Conservation (phyloP, 2,113 vertebrate genomes). For the Sclerurus mexicanus region DNA sequence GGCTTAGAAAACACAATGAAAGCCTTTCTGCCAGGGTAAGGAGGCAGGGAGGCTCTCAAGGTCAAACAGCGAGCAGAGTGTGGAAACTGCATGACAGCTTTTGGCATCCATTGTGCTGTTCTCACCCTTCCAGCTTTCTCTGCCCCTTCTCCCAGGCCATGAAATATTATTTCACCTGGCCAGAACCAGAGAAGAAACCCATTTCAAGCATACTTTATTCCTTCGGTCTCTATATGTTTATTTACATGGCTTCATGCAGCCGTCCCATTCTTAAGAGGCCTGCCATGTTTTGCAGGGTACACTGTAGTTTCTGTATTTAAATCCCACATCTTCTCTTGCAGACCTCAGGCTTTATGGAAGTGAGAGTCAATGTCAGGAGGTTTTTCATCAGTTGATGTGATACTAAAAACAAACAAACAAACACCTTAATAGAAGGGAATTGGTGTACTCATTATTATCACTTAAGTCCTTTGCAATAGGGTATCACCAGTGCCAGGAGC, state of each 20-base stretch:
- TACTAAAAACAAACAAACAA: background rate
- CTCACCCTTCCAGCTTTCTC: background rate
- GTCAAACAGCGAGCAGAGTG: background rate
- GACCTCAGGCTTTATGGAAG: background rate
- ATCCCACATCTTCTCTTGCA: background rate
- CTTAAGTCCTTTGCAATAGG: background rate
- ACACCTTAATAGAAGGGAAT: background rate
- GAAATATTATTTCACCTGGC: background rate
- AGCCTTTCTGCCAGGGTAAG: background rate
- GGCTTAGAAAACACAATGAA: background rate
- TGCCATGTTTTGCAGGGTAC: background rate
- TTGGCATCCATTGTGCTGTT: rapidly evolving
- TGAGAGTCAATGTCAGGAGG: background rate
- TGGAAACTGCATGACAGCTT: background rate
- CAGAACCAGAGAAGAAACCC: background rate
- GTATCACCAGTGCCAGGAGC: background rate
- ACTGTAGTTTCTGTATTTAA: background rate
- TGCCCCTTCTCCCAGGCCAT: background rate
- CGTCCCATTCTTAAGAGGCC: background rate
- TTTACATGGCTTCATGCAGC: background rate
- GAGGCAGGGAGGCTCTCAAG: background rate
- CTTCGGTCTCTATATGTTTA: background rate
- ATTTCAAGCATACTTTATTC: background rate
- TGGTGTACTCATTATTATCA: background rate
- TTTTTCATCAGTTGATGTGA: background rate